A percentile compares a stretch with the other conserved stretches of the same genome.
These are phyloP conservation scores for Drosophila macrothrix DNA, from an alignment of 2,888 invertebrate genomes.

Conservation along the genomic window DNA sequence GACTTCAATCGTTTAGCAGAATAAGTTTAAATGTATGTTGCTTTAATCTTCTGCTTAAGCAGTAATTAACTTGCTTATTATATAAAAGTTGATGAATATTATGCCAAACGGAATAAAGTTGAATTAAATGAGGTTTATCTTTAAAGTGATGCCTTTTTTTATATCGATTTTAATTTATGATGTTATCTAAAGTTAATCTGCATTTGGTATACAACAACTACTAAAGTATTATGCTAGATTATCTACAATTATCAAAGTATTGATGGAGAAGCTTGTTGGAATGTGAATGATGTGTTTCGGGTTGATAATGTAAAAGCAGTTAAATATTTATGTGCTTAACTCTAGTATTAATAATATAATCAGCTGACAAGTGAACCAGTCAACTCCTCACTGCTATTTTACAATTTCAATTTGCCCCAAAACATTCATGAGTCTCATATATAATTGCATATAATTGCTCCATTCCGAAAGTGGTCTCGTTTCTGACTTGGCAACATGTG, in stretches of 20 bases:
- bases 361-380: not conserved
- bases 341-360: not conserved
- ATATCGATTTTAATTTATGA: not conserved
- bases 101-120: not conserved
- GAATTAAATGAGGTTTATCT: not conserved
- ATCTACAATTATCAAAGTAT: not conserved
- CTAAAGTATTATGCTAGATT: too few species aligned
- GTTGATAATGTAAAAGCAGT: not conserved
- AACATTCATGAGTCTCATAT: not conserved
- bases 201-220: not conserved
- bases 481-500: constrained; percentile 36
- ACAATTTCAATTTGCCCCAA: not conserved
- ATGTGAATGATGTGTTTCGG: not conserved
- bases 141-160: not conserved
- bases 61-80: not conserved
- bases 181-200: not conserved
- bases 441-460: not conserved
- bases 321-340: not conserved
- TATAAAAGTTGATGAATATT: not conserved
- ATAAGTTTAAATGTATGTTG: too few species aligned
- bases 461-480: not conserved
- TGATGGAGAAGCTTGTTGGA: not conserved
- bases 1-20: not conserved
- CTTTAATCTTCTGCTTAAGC: not conserved
- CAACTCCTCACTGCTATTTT: not conserved